Evolutionary conservation across 2,888 invertebrate genomes (phyloP).

Genomic region (Julus scanicus): DNA sequence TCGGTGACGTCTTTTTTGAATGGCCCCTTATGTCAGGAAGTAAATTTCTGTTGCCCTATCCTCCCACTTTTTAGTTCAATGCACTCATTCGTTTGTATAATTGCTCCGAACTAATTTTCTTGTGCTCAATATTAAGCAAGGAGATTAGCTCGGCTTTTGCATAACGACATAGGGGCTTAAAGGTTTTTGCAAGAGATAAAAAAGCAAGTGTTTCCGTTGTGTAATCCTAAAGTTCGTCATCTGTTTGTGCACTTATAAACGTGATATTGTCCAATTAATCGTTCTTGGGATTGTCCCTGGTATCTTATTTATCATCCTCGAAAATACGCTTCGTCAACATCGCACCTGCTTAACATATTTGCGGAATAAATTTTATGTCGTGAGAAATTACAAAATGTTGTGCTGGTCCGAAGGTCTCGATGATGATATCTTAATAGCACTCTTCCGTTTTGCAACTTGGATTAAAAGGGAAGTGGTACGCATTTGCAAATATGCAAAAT

Average conservation of each 20-base stretch:
- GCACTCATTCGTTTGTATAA: neutral
- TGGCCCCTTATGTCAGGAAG: too few species aligned
- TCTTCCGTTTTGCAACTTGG: neutral
- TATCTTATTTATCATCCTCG: neutral
- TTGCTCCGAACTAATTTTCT: neutral
- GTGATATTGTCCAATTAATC: neutral
- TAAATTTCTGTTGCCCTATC: neutral
- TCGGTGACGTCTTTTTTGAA: too few species aligned
- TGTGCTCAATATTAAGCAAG: neutral
- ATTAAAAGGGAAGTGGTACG: neutral
- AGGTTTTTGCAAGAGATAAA: neutral
- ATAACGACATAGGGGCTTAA: neutral
- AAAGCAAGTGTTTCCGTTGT: neutral
- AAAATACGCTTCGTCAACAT: neutral
- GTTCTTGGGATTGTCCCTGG: neutral
- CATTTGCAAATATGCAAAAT: neutral
- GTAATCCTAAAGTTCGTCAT: neutral
- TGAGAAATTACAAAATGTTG: neutral
- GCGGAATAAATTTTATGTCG: neutral
- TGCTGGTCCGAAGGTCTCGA: neutral
- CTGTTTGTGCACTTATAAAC: neutral
- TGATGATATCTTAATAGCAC: neutral
- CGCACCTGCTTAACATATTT: neutral
- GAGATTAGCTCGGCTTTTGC: neutral
- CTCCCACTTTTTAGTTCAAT: neutral